A percentile compares a stretch with the other conserved stretches of the same genome.
Evolutionary conservation across 1,140 invertebrate species (phyloP).

Genomic region (Pissodes strobi): DNA sequence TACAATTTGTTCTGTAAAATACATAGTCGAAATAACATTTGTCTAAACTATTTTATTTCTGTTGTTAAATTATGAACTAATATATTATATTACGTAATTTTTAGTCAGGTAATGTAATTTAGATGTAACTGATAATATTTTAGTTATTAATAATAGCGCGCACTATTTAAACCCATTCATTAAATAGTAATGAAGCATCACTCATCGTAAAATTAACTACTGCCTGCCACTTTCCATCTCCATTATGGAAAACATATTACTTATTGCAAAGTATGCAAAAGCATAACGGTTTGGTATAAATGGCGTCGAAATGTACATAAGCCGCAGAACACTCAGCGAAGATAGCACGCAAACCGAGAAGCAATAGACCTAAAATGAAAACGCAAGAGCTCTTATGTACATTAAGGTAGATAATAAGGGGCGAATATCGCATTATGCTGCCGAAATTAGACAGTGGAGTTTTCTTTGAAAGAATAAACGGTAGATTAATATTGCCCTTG

Average conservation of each 20-base stretch:
- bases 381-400: slow-evolving; percentile 28
- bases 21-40: no score
- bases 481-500: slow-evolving; percentile 10
- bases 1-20: no score
- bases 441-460: slow-evolving; percentile 13
- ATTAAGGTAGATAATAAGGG: slow-evolving; percentile 24
- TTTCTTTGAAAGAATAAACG: background rate
- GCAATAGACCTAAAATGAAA: slow-evolving; percentile 23
- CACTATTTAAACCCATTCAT: no score
- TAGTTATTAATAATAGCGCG: no score
- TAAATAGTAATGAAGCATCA: no score
- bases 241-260: slow-evolving; percentile 10
- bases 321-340: slow-evolving; percentile 15
- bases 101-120: no score
- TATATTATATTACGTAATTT: no score
- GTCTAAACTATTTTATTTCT: no score
- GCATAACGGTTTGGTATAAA: slow-evolving; percentile 8
- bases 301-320: slow-evolving; percentile 17
- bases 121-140: no score
- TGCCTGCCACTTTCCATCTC: background rate
- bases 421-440: slow-evolving; percentile 20
- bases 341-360: slow-evolving; percentile 19
- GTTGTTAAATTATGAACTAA: no score
- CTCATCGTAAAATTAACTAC: no score
- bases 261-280: slow-evolving; percentile 9